phyloP scores from a whole-genome alignment of 2,888 invertebrate genomes.

The Hydroisotoma schaefferi region DNA sequence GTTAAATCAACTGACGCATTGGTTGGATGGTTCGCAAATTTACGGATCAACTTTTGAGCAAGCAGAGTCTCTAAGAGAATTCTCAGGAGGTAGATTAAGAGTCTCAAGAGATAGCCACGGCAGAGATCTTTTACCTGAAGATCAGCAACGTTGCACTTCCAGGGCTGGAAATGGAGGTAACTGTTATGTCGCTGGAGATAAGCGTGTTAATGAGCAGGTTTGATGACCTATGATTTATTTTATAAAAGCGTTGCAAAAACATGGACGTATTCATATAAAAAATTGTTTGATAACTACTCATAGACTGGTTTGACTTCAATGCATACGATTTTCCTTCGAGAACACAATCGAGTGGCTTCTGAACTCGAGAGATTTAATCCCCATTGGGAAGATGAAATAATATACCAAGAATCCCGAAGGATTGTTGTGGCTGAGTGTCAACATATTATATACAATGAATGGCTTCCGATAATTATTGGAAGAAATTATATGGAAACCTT shows the following conservation, averaged over 20 bases:
- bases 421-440: constrained; percentile 73
- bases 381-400: constrained; percentile 66
- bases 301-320: constrained; percentile 63
- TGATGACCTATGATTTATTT: not conserved
- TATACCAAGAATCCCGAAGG: constrained; percentile 70
- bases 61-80: constrained; percentile 64
- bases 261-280: not conserved
- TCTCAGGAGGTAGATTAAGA: constrained; percentile 64
- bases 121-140: constrained; percentile 38
- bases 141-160: constrained; percentile 18
- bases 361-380: constrained; percentile 66
- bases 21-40: constrained; percentile 72
- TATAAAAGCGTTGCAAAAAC: not conserved
- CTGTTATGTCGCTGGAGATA: constrained; percentile 80
- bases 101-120: constrained; percentile 33
- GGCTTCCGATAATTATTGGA: constrained; percentile 64
- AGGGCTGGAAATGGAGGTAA: constrained; percentile 26
- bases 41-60: constrained; percentile 71
- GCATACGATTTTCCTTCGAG: constrained; percentile 71
- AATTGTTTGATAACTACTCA: not conserved
- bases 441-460: constrained; percentile 75
- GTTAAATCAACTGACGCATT: constrained; percentile 67
- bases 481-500: constrained; percentile 49
- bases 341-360: constrained; percentile 73
- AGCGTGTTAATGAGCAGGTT: constrained; percentile 84